Conservation (phyloP, 1,140 invertebrate species). For the Metopolophium dirhodum region DNA sequence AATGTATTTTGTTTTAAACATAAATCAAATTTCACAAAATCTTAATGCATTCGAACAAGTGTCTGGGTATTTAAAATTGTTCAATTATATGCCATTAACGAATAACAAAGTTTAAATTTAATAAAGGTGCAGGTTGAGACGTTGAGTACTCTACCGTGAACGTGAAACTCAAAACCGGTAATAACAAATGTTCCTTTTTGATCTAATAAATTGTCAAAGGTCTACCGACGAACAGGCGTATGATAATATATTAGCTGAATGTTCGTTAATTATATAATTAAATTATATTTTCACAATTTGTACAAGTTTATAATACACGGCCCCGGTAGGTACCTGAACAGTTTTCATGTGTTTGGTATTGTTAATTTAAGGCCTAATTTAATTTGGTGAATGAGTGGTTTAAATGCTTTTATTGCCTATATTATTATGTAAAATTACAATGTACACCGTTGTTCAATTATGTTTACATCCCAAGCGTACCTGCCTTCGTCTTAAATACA, state of each 20-base stretch:
- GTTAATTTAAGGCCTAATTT: not conserved
- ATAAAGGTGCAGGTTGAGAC: not conserved
- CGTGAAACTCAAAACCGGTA: not conserved
- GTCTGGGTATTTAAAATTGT: not conserved
- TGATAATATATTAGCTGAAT: not conserved
- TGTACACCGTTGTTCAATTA: not conserved
- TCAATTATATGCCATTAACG: not conserved
- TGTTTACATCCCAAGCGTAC: not conserved
- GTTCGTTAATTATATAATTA: not conserved
- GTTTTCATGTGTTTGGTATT: not conserved
- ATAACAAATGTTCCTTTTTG: not conserved
- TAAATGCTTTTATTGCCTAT: not conserved
- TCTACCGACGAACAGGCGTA: not conserved
- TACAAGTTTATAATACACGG: not conserved
- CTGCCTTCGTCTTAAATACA: not conserved
- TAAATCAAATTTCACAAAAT: too few species aligned
- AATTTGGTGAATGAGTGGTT: not conserved
- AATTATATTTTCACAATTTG: not conserved
- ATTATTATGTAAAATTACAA: not conserved
- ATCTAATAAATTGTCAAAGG: not conserved
- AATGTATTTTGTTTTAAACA: not conserved
- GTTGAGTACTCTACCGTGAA: not conserved
- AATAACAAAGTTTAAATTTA: not conserved
- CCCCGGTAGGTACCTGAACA: not conserved
- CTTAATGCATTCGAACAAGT: too few species aligned